Base-by-base conservation (phyloP, 2,113 vertebrate species). In the Struthidea cinerea region DNA sequence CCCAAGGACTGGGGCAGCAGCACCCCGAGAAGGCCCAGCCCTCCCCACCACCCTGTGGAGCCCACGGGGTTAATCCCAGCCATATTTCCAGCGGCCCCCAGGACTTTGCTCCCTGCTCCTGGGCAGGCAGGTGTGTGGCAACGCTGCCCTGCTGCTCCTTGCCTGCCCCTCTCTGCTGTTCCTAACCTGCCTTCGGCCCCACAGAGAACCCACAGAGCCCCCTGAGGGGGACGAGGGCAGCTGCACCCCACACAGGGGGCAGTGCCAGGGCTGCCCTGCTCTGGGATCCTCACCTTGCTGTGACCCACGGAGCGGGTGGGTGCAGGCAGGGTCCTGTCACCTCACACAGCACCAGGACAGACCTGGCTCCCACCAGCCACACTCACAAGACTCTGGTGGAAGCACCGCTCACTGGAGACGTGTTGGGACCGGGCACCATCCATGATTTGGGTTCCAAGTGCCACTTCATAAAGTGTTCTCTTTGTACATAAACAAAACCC, bases 31-130 rank as follows among this genome's bases (percentile, higher is more conserved):
- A 16, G 35, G 11, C 33, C 60, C 61, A 41, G 47, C 32, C 11
- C 68, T 60, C 21, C 33, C n/a, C 39, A 18, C 5, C 0, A 0
- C 33, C 52, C 65, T 0, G 0, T 0, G 1, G 46, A 32, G 41
- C 77, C 57, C 83, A 3, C 0, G 1, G 79, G 33, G 84, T 81
- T 77, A 84, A 88, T 24, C 32, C 28, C 63, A 56, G 59, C 23
- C 30, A 6, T 3, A 0, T 18, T 85, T 80, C 33, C 65, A 53
- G 75, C 1, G 0, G 42, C 49, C 44, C 22, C 23, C 0, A 0
- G 81, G 84, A 96, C 92, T 91, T 82, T 94, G 93, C 65, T 59
- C 89, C 75, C 89, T 37, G 80, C 76, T 87, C 37, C 84, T 50
- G 81, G 76, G 59, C 76, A 30, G 69, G 60, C 73, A 68, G 87